A percentile compares a stretch with the other conserved stretches of the same genome.
These are phyloP conservation scores for Cavia aperea DNA, from an alignment of 2,113 vertebrate genomes.

Conservation along the genomic window DNA sequence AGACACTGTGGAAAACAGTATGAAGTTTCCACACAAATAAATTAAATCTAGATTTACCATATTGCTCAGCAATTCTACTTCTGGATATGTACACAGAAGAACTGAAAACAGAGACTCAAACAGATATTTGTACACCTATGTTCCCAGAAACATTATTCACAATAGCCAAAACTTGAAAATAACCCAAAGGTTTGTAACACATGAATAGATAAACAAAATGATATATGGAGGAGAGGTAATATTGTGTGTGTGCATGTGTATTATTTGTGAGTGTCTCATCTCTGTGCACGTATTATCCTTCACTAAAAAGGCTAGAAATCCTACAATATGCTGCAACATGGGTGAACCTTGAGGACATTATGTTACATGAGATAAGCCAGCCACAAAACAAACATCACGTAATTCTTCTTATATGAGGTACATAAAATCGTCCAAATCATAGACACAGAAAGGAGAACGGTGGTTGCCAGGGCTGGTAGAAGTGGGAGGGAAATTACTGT, in stretches of 20 bases:
- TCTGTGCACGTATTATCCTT: not conserved
- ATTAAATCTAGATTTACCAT: not conserved
- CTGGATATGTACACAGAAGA: not conserved
- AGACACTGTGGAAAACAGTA: not conserved
- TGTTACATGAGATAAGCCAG: not conserved
- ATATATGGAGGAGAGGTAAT: not conserved
- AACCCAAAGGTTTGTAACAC: not conserved
- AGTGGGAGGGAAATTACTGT: not conserved
- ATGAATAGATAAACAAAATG: not conserved
- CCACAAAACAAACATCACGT: not conserved
- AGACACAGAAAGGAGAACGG: not conserved
- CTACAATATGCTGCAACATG: not conserved
- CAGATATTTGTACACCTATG: not conserved
- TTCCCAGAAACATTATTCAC: not conserved
- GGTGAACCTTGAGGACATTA: not conserved
- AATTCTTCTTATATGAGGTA: not conserved
- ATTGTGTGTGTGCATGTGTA: not conserved
- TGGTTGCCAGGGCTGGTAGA: not conserved
- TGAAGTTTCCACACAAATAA: not conserved
- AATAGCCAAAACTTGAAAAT: not conserved
- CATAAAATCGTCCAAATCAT: not conserved
- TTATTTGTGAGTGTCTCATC: too few species aligned
- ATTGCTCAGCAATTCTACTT: not conserved
- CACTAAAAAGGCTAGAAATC: not conserved
- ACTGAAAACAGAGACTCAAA: not conserved